Evolutionary conservation across 2,113 vertebrate genomes (phyloP).

Genomic region (Hippopotamus amphibius): DNA sequence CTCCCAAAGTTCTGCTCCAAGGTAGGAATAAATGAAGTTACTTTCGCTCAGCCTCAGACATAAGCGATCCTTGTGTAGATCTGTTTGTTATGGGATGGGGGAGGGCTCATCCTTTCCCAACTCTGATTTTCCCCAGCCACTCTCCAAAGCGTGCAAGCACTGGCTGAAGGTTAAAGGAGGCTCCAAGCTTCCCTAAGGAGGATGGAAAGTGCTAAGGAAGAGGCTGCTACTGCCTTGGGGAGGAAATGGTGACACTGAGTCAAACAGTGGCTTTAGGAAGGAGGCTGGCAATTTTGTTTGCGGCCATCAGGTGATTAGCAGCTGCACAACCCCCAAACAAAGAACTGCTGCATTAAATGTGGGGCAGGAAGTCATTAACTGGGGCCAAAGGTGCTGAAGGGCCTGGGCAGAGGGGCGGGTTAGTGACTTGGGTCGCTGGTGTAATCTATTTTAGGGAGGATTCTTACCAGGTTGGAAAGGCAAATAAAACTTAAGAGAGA

Average conservation of each 20-base stretch:
- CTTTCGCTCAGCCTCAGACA: neutral
- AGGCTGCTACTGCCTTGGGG: neutral
- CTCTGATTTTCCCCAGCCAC: neutral
- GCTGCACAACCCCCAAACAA: neutral
- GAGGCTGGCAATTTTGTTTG: neutral
- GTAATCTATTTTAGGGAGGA: neutral
- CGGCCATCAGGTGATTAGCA: neutral
- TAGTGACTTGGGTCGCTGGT: neutral
- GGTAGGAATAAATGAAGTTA: neutral
- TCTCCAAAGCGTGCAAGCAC: neutral
- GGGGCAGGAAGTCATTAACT: neutral
- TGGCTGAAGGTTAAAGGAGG: neutral
- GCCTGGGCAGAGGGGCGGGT: neutral
- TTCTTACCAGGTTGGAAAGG: constrained; percentile 30
- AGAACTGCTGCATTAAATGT: neutral
- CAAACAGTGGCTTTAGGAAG: constrained; percentile 23
- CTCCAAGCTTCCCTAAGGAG: neutral
- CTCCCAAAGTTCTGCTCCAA: neutral
- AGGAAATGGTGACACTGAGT: neutral
- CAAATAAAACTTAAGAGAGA: neutral
- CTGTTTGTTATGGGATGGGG: neutral
- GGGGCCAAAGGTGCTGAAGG: neutral
- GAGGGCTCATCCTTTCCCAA: neutral
- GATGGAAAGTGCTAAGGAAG: neutral
- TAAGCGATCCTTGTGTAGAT: neutral